Evolutionary conservation across 2,888 invertebrate species (phyloP), one percentile per base, ranked within the genome.

Genomic region (Parnassius orleans): DNA sequence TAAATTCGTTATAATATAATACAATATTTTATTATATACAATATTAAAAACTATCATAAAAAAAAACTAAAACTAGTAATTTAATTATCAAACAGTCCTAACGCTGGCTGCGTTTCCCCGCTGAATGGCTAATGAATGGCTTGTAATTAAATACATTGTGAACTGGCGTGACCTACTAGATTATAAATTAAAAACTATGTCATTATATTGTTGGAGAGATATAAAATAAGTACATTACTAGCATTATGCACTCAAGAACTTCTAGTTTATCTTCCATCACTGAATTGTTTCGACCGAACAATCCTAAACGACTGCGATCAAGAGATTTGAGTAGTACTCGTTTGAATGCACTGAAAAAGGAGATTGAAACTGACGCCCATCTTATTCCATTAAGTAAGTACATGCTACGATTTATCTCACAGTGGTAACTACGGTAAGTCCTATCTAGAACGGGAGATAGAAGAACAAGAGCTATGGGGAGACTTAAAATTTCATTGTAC

Each of bases 341-440:
- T n/a, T 76, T 94, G 53, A 88, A 85, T 69, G 84, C 92, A 68
- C 84, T 94, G 66, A 92, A 93, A 72, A 91, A 87, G 72, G 94
- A 94, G 78, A 93, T 94, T 66, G 84, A 92, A 60, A 93, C 93
- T 1, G 92, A 93, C 61, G 69, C 84, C 57, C 94, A 94, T 69
- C 80, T 91, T 19, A 85, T 93, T 60, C 81, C 93, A 14, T 68
- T 91, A 24, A 74, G 90, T 91, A 74, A 84, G 87, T 82, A 63
- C 9, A 12, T 44, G 12, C 15, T 43, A 43, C 33, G 0, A 33
- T 33, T 33, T 33, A 7, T 33, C 24, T 24, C 24, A 24, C 24
- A 24, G 24, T 3, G 24, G 24, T 24, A 24, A 24, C 5, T 24
- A 24, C 24, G 24, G 3, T 24, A 24, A 24, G 5, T 24, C 3